These are phyloP conservation scores for Tenthredo scrophulariae DNA, from an alignment of 2,888 invertebrate species.

Conservation along the genomic window DNA sequence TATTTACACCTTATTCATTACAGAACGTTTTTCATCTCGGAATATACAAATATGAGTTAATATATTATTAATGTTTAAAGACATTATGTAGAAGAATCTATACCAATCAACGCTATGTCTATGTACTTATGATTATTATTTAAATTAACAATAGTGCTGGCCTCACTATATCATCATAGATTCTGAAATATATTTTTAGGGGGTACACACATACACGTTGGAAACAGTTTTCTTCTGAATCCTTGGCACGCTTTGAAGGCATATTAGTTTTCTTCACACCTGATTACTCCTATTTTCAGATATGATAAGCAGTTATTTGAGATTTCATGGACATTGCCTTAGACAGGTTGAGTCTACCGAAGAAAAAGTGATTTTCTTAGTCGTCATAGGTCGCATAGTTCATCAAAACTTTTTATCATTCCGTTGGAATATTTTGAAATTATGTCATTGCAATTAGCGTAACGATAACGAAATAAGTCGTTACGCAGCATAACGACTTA, in stretches of 20 bases:
- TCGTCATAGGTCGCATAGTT: too few species aligned
- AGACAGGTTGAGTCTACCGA: too few species aligned
- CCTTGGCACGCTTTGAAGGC: neutral
- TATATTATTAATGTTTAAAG: neutral
- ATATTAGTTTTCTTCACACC: neutral
- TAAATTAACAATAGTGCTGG: constrained; percentile 29
- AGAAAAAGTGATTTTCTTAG: too few species aligned
- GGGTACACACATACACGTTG: neutral
- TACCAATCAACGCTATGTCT: neutral
- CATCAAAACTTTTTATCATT: too few species aligned
- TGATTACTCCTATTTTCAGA: neutral
- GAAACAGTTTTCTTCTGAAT: neutral
- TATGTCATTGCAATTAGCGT: too few species aligned
- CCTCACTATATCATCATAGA: constrained; percentile 19
- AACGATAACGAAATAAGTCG: too few species aligned
- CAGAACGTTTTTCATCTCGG: neutral
- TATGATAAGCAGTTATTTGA: too few species aligned
- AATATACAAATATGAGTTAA: neutral
- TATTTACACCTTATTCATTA: neutral
- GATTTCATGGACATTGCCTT: too few species aligned
- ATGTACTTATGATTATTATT: neutral
- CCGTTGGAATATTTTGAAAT: too few species aligned
- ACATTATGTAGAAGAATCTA: neutral
- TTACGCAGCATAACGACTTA: too few species aligned
- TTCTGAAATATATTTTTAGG: constrained; percentile 5